A percentile compares a stretch with the other conserved stretches of the same genome.
phyloP scores from a whole-genome alignment of 2,113 vertebrate species.

The Gymnobelideus leadbeateri region DNA sequence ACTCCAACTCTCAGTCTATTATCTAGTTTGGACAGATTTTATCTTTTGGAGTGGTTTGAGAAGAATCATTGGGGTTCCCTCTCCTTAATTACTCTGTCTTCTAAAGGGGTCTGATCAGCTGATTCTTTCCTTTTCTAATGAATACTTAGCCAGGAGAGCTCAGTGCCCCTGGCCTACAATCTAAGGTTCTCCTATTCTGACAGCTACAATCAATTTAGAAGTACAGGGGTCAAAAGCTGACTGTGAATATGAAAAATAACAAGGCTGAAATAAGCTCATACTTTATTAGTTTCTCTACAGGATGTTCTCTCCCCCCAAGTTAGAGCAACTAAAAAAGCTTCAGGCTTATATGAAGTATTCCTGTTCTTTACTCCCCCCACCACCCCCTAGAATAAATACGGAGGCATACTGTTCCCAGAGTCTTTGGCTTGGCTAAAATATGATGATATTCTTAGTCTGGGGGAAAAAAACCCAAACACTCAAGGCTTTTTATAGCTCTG shows the following conservation, averaged over 20 bases:
- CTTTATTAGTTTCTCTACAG: conserved; percentile 52
- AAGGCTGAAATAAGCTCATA: conserved; percentile 54
- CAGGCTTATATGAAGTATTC: conserved; percentile 65
- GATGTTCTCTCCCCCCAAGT: background rate
- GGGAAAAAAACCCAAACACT: conserved; percentile 65
- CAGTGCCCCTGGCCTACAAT: conserved; percentile 20
- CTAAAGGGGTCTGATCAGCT: background rate
- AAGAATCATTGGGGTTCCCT: background rate
- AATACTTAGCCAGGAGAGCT: background rate
- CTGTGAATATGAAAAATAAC: conserved; percentile 58
- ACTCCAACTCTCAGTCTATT: background rate
- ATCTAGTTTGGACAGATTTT: background rate
- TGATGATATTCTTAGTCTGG: conserved; percentile 73
- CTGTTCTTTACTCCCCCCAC: conserved; percentile 47
- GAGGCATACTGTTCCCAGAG: conserved; percentile 73
- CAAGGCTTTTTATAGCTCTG: conserved; percentile 77
- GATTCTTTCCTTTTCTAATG: conserved; percentile 5
- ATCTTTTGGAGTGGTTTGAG: background rate
- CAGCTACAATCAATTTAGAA: conserved; percentile 42
- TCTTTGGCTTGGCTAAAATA: conserved; percentile 74
- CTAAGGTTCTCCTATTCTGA: conserved; percentile 53
- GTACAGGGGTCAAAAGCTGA: conserved; percentile 52
- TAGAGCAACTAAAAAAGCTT: background rate
- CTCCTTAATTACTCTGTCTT: background rate
- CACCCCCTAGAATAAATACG: conserved; percentile 73